These are phyloP conservation scores for Colletes gigas DNA, from an alignment of 1,140 invertebrate species.

Conservation along the genomic window DNA sequence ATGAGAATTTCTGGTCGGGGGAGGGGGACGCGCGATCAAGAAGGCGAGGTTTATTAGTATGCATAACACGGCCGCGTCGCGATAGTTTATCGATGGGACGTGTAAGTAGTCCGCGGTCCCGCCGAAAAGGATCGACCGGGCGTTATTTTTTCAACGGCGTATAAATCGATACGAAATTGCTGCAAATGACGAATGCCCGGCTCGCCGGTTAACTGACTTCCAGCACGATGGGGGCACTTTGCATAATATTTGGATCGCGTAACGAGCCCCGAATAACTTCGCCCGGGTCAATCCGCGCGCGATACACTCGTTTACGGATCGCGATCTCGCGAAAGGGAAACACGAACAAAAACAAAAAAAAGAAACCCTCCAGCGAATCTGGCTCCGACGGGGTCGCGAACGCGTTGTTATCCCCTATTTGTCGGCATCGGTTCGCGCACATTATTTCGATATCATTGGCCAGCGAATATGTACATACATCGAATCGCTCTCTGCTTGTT, in stretches of 20 bases:
- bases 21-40: background rate
- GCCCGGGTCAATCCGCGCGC: constrained; percentile 51
- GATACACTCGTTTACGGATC: constrained; percentile 62
- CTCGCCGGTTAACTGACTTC: constrained; percentile 61
- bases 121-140: constrained; percentile 1
- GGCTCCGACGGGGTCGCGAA: background rate
- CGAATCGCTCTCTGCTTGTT: constrained; percentile 42
- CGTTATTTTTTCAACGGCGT: constrained; percentile 51
- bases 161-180: constrained; percentile 73
- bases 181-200: constrained; percentile 68
- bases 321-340: background rate
- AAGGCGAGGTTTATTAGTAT: constrained; percentile 21
- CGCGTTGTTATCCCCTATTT: constrained; percentile 39
- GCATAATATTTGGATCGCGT: constrained; percentile 74
- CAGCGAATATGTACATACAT: constrained; percentile 41
- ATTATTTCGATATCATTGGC: constrained; percentile 49
- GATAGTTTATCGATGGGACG: constrained; percentile 38
- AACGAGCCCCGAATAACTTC: constrained; percentile 69
- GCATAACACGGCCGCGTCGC: constrained; percentile 28
- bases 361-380: too few relatives aligned
- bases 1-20: too few relatives aligned
- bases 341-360: background rate
- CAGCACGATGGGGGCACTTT: constrained; percentile 67
- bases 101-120: background rate
- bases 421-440: background rate